These are phyloP conservation scores for Antitype chi DNA, from an alignment of 2,888 invertebrate species.

Conservation along the genomic window DNA sequence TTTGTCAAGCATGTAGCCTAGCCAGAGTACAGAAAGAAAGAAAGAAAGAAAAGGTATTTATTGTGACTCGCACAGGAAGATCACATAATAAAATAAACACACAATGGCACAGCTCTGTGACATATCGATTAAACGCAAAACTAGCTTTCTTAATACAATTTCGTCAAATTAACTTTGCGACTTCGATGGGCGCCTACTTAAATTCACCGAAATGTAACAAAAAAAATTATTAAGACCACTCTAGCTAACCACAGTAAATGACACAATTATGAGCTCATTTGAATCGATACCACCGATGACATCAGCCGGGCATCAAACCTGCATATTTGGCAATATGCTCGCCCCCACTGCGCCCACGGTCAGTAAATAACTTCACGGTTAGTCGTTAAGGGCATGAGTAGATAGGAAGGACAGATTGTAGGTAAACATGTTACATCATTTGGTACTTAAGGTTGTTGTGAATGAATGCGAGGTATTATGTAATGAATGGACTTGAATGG, in stretches of 20 bases:
- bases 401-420: slow-evolving; percentile 54
- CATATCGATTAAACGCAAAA: not conserved
- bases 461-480: slow-evolving; percentile 22
- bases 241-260: slow-evolving; percentile 33
- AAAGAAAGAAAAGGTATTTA: too few species aligned
- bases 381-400: slow-evolving; percentile 63
- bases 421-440: slow-evolving; percentile 53
- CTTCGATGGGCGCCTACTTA: not conserved
- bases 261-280: slow-evolving; percentile 67
- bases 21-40: too few species aligned
- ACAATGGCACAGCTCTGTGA: too few species aligned
- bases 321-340: slow-evolving; percentile 72
- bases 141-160: not conserved
- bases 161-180: not conserved
- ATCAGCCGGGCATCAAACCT: slow-evolving; percentile 74
- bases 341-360: slow-evolving; percentile 67
- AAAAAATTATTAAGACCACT: slow-evolving; percentile 2
- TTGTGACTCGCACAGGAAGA: too few species aligned
- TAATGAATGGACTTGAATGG: slow-evolving; percentile 28
- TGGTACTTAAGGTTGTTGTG: slow-evolving; percentile 9
- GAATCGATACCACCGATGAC: slow-evolving; percentile 68
- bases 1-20: not conserved
- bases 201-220: not conserved
- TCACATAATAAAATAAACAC: too few species aligned
- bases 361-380: slow-evolving; percentile 63